These are phyloP conservation scores for Liasis olivaceus DNA, from an alignment of 2,797 vertebrate species.

Conservation along the genomic window DNA sequence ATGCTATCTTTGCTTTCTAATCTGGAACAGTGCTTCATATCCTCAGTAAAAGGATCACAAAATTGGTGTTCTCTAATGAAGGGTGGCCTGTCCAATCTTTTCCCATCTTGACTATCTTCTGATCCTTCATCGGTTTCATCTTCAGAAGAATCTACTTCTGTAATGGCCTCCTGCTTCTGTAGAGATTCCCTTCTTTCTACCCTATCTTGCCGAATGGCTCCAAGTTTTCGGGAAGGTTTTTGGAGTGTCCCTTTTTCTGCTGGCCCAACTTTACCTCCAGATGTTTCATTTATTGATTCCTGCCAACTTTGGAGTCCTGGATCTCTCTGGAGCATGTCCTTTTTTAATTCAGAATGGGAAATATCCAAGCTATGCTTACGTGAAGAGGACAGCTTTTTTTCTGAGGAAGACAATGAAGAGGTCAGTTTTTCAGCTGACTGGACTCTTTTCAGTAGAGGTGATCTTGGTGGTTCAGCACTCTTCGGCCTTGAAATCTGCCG, in stretches of 20 bases:
- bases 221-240: slow-evolving; percentile 81
- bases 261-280: slow-evolving; percentile 76
- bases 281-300: slow-evolving; percentile 82
- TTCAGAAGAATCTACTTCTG: slow-evolving; percentile 94
- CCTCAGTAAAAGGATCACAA: slow-evolving; percentile 66
- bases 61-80: slow-evolving; percentile 54
- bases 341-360: slow-evolving; percentile 90
- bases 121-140: slow-evolving; percentile 93
- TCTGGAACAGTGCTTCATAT: slow-evolving; percentile 63
- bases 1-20: slow-evolving; percentile 70
- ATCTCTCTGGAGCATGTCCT: slow-evolving; percentile 91
- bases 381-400: slow-evolving; percentile 80
- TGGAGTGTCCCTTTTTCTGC: slow-evolving; percentile 87
- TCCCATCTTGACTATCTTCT: slow-evolving; percentile 87
- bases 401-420: slow-evolving; percentile 80
- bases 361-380: slow-evolving; percentile 93
- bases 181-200: slow-evolving; percentile 91
- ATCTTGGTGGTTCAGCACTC: slow-evolving; percentile 90
- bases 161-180: slow-evolving; percentile 96
- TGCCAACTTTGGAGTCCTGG: slow-evolving; percentile 85
- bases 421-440: slow-evolving; percentile 94
- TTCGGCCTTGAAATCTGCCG: slow-evolving; percentile 93
- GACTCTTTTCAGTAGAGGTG: slow-evolving; percentile 93
- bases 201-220: slow-evolving; percentile 90
- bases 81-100: slow-evolving; percentile 62